A percentile compares a stretch with the other conserved stretches of the same genome.
phyloP scores from a whole-genome alignment of 2,113 vertebrate genomes.

The Miniopterus natalensis region DNA sequence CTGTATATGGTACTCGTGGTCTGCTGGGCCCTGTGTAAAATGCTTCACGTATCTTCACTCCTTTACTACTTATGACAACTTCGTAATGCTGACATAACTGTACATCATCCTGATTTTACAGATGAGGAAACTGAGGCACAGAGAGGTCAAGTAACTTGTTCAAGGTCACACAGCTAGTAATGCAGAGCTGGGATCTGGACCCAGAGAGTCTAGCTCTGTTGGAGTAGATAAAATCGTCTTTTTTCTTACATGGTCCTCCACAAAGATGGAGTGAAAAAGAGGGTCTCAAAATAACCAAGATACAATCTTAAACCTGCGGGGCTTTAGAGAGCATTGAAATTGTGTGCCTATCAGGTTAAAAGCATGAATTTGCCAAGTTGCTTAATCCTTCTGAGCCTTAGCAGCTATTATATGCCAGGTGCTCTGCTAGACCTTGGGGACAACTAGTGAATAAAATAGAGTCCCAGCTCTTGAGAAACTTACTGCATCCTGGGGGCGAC shows the following conservation, averaged over 20 bases:
- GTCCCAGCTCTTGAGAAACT: neutral
- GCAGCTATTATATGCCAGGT: neutral
- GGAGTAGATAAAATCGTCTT: neutral
- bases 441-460: neutral
- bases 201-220: neutral
- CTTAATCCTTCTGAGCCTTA: neutral
- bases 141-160: conserved; percentile 21
- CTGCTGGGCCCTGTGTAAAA: neutral
- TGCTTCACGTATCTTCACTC: neutral
- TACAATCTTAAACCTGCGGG: neutral
- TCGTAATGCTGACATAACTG: neutral
- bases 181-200: neutral
- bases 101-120: conserved; percentile 23
- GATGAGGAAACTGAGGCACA: conserved; percentile 40
- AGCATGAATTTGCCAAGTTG: neutral
- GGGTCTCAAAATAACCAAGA: neutral
- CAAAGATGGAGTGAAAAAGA: neutral
- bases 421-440: neutral
- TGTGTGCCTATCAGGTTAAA: neutral
- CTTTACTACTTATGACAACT: neutral
- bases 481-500: neutral
- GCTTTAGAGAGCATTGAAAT: neutral
- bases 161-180: conserved; percentile 35
- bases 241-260: neutral
- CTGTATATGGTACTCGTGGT: neutral